Conservation (phyloP, 2,113 vertebrate species). For the Harpagus bidentatus region DNA sequence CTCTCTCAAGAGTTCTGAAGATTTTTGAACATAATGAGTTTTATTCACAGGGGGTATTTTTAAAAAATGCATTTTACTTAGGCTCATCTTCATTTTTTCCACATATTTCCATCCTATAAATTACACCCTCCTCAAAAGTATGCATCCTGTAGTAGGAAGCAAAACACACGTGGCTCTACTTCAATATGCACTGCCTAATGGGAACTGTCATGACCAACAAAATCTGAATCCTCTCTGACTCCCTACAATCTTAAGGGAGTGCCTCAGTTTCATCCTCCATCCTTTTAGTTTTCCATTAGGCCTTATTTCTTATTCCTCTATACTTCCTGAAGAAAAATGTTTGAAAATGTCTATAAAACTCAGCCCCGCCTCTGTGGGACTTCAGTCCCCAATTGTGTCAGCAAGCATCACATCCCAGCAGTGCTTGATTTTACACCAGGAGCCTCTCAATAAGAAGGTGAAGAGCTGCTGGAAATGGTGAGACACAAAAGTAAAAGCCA, state of each 20-base stretch:
- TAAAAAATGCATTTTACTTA: not conserved
- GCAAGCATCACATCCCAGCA: not conserved
- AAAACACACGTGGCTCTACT: not conserved
- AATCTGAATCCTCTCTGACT: not conserved
- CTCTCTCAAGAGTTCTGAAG: not conserved
- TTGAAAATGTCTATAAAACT: not conserved
- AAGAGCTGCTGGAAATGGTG: not conserved
- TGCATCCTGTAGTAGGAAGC: not conserved
- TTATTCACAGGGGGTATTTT: not conserved
- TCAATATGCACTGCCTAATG: not conserved
- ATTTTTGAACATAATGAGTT: not conserved
- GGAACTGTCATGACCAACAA: not conserved
- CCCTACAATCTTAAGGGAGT: not conserved
- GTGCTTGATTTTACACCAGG: not conserved
- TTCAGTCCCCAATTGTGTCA: not conserved
- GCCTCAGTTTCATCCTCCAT: not conserved
- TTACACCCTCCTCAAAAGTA: not conserved
- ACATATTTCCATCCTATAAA: not conserved
- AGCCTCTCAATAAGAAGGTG: not conserved
- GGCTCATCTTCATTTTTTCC: not conserved
- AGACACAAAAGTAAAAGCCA: not conserved
- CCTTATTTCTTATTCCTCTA: not conserved
- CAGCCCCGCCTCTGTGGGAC: not conserved
- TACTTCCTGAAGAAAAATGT: not conserved
- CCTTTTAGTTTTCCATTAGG: not conserved